Evolutionary conservation across 2,797 vertebrate species (phyloP).

Genomic region (Thalassophryne amazonica): DNA sequence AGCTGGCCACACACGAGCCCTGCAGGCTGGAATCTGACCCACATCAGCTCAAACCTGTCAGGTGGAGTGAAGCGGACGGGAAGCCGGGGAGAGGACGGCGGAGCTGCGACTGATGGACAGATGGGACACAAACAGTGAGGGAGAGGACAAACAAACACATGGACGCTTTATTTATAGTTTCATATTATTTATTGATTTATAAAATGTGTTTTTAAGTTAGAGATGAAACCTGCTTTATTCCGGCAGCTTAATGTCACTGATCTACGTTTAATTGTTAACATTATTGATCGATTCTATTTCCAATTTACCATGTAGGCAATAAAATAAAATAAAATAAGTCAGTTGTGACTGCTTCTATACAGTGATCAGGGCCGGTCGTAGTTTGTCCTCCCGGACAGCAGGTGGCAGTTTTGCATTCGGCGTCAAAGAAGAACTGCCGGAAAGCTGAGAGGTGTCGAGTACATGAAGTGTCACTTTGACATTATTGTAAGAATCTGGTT

Average conservation of each 20-base stretch:
- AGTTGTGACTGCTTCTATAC: too few species aligned
- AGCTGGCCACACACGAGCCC: slow-evolving; percentile 41
- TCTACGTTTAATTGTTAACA: too few species aligned
- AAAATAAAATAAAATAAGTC: too few species aligned
- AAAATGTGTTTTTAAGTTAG: too few species aligned
- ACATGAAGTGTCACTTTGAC: slow-evolving; percentile 19
- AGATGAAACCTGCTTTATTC: too few species aligned
- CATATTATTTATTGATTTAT: too few species aligned
- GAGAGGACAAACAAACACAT: slow-evolving; percentile 11
- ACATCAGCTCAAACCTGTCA: slow-evolving; percentile 21
- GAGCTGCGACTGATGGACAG: slow-evolving; percentile 11
- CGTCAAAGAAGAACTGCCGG: too few species aligned
- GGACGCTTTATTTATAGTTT: too few species aligned
- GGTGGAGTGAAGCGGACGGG: slow-evolving; percentile 27
- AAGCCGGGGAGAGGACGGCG: slow-evolving; percentile 14
- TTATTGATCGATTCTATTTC: too few species aligned
- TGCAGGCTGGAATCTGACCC: slow-evolving; percentile 48
- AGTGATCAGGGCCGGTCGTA: background rate
- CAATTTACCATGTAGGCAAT: too few species aligned
- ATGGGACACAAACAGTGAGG: slow-evolving; percentile 25
- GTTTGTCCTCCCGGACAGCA: slow-evolving; percentile 23
- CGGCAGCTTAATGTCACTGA: too few species aligned
- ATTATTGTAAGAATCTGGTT: fast-evolving
- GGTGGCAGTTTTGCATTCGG: slow-evolving; percentile 21
- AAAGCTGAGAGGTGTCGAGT: background rate